A percentile compares a stretch with the other conserved stretches of the same genome.
These are phyloP conservation scores for Dexiosoma caninum DNA, from an alignment of 2,888 invertebrate genomes.

Conservation along the genomic window DNA sequence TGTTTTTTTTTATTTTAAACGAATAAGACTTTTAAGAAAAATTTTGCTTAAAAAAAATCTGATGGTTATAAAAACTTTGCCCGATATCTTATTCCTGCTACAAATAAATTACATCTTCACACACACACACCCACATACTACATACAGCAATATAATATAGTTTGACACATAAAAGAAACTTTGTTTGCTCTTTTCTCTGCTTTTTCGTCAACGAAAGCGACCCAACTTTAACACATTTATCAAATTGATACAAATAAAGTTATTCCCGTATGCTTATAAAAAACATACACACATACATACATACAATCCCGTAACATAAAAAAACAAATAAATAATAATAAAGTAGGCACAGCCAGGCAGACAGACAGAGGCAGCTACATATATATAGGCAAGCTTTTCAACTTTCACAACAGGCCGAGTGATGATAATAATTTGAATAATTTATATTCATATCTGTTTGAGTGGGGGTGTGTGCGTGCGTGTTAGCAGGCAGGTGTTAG, in stretches of 20 bases:
- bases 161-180: too few species aligned
- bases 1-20: too few species aligned
- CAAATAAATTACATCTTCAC: too few species aligned
- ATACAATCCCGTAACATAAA: background rate
- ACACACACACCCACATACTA: too few species aligned
- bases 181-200: too few species aligned
- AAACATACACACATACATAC: background rate
- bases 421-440: constrained; percentile 35
- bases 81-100: too few species aligned
- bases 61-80: too few species aligned
- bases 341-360: background rate
- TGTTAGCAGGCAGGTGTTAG: background rate
- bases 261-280: background rate
- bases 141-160: too few species aligned
- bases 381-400: constrained; percentile 9
- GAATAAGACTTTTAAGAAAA: too few species aligned
- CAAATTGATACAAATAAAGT: background rate
- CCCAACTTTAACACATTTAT: constrained; percentile 34
- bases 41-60: too few species aligned
- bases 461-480: background rate
- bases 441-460: constrained; percentile 8
- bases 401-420: constrained; percentile 35
- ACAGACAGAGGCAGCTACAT: background rate
- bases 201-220: background rate
- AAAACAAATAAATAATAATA: background rate